Evolutionary conservation across 2,888 invertebrate genomes (phyloP), one percentile per base, ranked within the genome.

Genomic region (Graphium colonna): DNA sequence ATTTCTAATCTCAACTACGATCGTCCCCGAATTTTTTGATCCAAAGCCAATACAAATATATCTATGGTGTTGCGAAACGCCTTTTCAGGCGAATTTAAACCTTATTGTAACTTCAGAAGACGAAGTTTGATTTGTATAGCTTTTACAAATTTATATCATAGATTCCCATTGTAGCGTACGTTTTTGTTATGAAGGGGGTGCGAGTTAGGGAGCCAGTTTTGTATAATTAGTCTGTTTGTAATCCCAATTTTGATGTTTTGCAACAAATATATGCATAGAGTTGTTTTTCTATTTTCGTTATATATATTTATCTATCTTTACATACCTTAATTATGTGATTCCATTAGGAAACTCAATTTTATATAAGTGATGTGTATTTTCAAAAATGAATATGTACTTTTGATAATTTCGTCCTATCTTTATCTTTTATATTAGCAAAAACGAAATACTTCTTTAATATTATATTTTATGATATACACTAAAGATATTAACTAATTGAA

Each of bases 161-260:
- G 60, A 60, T 57, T 63, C 60, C 70, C 67, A 73, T 79, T 77
- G 73, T 78, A 68, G 65, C 63, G 72, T 76, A 76, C 74, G 77
- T 76, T 73, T 75, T 45, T 52, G 47, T 55, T 71, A 75, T 75
- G 68, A 73, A 73, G 71, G 73, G 73, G 63, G 65, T 57, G 63
- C 68, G 73, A 69, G 68, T 74, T 73, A 64, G 67, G 68, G 67
- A 65, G 62, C 57, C 67, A 69, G 73, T 74, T 77, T 71, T 70
- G 71, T 73, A 77, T 82, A 82, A 82, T 82, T 82, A 82, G 81
- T 75, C 77, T 75, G 76, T 77, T 71, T 72, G 77, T 74, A 75
- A 81, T 81, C 78, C 71, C 60, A 69, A 73, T 73, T 70, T 60
- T 54, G 60, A 61, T 70, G 71, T 81, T 79, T 36, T 60, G 75